A percentile compares a stretch with the other conserved stretches of the same genome.
phyloP scores from a whole-genome alignment of 2,113 vertebrate species.

The Nothocercus julius region DNA sequence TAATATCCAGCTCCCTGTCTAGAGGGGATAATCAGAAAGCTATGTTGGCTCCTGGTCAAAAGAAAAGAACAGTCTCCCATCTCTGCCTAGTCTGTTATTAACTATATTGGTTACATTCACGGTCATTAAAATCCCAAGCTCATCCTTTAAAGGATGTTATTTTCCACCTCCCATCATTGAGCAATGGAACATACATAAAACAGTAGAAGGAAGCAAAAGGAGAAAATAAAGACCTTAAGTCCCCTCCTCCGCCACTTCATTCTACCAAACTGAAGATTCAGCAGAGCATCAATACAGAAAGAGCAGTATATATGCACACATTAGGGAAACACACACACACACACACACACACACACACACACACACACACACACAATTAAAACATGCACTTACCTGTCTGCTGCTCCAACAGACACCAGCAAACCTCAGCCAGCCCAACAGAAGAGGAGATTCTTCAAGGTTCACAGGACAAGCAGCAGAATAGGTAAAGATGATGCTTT shows the following conservation, averaged over 20 bases:
- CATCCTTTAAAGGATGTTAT: constrained; percentile 14
- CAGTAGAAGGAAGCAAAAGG: neutral
- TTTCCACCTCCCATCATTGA: constrained; percentile 55
- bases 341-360: neutral
- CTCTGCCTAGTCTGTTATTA: constrained; percentile 36
- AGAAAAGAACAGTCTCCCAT: constrained; percentile 20
- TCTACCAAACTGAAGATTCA: neutral
- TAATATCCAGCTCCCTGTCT: constrained; percentile 47
- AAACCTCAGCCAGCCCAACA: constrained; percentile 36
- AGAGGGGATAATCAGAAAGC: constrained; percentile 60
- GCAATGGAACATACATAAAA: constrained; percentile 57
- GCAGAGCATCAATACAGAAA: neutral
- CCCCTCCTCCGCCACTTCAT: constrained; percentile 5
- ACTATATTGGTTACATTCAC: constrained; percentile 43
- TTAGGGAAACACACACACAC: neutral
- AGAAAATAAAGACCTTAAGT: constrained; percentile 8
- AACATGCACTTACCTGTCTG: constrained; percentile 45
- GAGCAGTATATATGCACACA: neutral
- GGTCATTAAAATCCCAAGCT: constrained; percentile 48
- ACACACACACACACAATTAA: neutral
- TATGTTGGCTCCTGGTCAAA: constrained; percentile 45
- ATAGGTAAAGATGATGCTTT: neutral
- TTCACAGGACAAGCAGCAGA: constrained; percentile 10
- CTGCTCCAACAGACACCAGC: constrained; percentile 1
- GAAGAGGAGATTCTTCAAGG: constrained; percentile 22